phyloP scores from a whole-genome alignment of 2,113 vertebrate genomes.

The Aptenodytes patagonicus region DNA sequence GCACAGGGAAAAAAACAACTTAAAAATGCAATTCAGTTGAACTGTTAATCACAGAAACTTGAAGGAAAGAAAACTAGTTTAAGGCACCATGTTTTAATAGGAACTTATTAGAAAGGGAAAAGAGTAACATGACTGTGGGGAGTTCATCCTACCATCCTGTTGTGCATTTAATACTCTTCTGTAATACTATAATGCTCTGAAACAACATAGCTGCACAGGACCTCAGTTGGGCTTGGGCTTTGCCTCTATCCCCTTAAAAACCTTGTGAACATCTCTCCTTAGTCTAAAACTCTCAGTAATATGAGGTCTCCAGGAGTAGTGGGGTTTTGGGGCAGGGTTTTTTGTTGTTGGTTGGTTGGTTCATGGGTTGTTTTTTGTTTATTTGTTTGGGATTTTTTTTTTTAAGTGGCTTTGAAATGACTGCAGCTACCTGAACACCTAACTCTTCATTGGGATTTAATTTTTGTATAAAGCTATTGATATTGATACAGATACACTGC shows the following conservation, averaged over 20 bases:
- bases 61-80: not conserved
- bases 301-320: not conserved
- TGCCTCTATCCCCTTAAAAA: not conserved
- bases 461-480: not conserved
- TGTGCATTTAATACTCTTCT: not conserved
- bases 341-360: not conserved
- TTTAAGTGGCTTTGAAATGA: not conserved
- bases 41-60: not conserved
- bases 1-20: not conserved
- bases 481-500: not conserved
- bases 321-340: rapidly evolving
- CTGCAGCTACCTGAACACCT: not conserved
- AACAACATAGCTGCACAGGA: not conserved
- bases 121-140: not conserved
- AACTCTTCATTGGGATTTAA: not conserved
- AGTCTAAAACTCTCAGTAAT: not conserved
- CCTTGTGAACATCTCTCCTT: not conserved
- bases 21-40: not conserved
- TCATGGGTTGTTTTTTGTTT: not conserved
- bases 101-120: not conserved
- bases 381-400: rapidly evolving
- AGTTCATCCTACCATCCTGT: not conserved
- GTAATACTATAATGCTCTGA: not conserved
- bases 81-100: not conserved
- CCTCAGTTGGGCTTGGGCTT: not conserved